Conservation (phyloP, 2,888 invertebrate genomes). For the Abrostola tripartita region DNA sequence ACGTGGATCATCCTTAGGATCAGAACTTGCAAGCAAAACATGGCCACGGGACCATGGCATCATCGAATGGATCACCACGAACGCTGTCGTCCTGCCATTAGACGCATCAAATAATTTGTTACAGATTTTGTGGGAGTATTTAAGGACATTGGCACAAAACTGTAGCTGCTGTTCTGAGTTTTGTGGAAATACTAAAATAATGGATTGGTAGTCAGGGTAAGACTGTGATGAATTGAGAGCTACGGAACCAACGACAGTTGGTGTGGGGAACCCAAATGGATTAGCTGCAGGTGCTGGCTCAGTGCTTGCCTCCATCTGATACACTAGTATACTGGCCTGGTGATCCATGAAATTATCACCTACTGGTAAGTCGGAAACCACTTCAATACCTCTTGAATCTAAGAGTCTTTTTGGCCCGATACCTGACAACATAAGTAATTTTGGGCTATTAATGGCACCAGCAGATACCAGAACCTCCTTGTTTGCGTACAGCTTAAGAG, state of each 20-base stretch:
- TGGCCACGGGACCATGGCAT: conserved; percentile 54
- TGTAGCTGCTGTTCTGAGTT: conserved; percentile 45
- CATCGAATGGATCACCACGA: conserved; percentile 29
- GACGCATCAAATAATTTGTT: conserved; percentile 48
- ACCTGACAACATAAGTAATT: conserved; percentile 67
- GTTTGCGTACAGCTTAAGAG: conserved; percentile 48
- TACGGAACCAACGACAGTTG: conserved; percentile 38
- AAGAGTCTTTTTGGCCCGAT: conserved; percentile 63
- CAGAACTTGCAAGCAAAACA: conserved; percentile 36
- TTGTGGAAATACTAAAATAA: conserved; percentile 51
- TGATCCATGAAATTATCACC: conserved; percentile 53
- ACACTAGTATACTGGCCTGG: neutral
- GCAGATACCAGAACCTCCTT: conserved; percentile 65
- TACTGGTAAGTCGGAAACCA: conserved; percentile 47
- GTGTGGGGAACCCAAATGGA: conserved; percentile 44
- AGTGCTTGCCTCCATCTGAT: conserved; percentile 19
- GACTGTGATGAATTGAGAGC: conserved; percentile 45
- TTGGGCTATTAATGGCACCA: conserved; percentile 64
- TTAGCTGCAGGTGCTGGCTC: neutral
- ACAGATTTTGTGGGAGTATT: conserved; percentile 57
- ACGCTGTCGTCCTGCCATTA: conserved; percentile 21
- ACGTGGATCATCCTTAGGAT: conserved; percentile 39
- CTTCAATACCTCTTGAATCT: conserved; percentile 49
- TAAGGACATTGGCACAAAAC: conserved; percentile 55
- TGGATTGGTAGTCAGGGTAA: conserved; percentile 58